Percentiles rank a stretch among this genome's conserved stretches.
These are phyloP conservation scores for Tetranychus truncatus DNA, from an alignment of 2,888 invertebrate species.

Conservation along the genomic window DNA sequence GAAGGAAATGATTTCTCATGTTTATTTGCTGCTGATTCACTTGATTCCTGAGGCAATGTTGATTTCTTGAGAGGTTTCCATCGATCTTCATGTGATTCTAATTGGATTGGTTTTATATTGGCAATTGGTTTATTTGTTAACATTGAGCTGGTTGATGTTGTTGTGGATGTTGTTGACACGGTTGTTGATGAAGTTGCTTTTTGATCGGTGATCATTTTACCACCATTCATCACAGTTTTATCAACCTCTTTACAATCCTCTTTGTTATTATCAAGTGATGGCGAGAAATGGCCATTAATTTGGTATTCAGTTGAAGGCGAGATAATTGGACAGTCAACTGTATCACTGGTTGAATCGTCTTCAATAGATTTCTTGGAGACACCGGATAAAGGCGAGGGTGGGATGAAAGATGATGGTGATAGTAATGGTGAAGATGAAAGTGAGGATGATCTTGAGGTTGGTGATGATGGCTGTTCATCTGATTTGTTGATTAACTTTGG, in stretches of 20 bases:
- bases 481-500: background rate
- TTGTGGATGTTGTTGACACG: background rate
- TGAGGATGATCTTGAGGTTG: background rate
- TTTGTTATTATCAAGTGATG: background rate
- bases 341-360: background rate
- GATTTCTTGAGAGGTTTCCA: background rate
- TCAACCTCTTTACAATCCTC: background rate
- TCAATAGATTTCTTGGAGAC: background rate
- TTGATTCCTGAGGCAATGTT: background rate
- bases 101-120: constrained; percentile 14
- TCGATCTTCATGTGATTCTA: background rate
- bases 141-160: background rate
- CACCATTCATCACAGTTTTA: background rate
- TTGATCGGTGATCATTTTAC: background rate
- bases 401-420: background rate
- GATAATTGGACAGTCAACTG: background rate
- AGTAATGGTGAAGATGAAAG: background rate
- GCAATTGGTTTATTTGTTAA: constrained; percentile 11
- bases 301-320: background rate
- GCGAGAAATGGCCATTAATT: background rate
- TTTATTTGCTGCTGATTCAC: background rate
- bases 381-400: background rate
- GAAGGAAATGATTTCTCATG: background rate
- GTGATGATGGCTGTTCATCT: background rate
- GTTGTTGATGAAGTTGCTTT: constrained; percentile 7